A percentile compares a stretch with the other conserved stretches of the same genome.
phyloP scores from a whole-genome alignment of 2,888 invertebrate genomes.

The Chromoteleia sp. region DNA sequence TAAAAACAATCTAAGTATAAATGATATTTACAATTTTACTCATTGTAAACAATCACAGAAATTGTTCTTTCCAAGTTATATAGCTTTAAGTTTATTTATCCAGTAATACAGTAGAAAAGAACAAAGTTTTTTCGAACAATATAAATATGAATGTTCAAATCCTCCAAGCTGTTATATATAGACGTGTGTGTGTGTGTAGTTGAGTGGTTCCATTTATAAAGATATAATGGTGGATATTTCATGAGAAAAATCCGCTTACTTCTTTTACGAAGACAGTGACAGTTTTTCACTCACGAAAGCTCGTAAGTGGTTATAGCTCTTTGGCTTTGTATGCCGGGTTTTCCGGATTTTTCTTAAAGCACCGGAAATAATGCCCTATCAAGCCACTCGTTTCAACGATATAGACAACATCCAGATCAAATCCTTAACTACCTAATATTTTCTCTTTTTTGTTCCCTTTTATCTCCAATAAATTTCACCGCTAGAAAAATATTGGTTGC shows the following conservation, averaged over 20 bases:
- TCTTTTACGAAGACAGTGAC: slow-evolving; percentile 77
- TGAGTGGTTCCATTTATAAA: slow-evolving; percentile 85
- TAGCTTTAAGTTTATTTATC: slow-evolving; percentile 27
- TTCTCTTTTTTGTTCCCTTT: slow-evolving; percentile 25
- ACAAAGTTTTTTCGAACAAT: slow-evolving; percentile 47
- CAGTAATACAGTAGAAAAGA: slow-evolving; percentile 20
- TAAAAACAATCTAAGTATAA: too few species aligned
- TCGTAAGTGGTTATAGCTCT: slow-evolving; percentile 84
- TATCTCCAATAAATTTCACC: slow-evolving; percentile 1
- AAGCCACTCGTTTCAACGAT: slow-evolving; percentile 57
- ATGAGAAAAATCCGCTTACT: slow-evolving; percentile 83
- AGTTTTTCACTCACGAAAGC: slow-evolving; percentile 77
- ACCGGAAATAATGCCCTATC: slow-evolving; percentile 76
- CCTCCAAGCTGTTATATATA: slow-evolving; percentile 47
- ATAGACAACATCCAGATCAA: slow-evolving; percentile 58
- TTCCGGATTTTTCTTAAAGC: slow-evolving; percentile 73
- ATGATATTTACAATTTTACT: too few species aligned
- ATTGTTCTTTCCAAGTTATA: not conserved
- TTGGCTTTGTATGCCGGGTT: slow-evolving; percentile 81
- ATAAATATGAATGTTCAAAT: slow-evolving; percentile 65
- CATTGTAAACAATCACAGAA: too few species aligned
- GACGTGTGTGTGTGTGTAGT: slow-evolving; percentile 63
- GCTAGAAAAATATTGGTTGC: not conserved
- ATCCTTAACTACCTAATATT: slow-evolving; percentile 40
- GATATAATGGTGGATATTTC: slow-evolving; percentile 82